A percentile compares a stretch with the other conserved stretches of the same genome.
Evolutionary conservation across 2,797 vertebrate species (phyloP).

Genomic region (Falco cherrug): DNA sequence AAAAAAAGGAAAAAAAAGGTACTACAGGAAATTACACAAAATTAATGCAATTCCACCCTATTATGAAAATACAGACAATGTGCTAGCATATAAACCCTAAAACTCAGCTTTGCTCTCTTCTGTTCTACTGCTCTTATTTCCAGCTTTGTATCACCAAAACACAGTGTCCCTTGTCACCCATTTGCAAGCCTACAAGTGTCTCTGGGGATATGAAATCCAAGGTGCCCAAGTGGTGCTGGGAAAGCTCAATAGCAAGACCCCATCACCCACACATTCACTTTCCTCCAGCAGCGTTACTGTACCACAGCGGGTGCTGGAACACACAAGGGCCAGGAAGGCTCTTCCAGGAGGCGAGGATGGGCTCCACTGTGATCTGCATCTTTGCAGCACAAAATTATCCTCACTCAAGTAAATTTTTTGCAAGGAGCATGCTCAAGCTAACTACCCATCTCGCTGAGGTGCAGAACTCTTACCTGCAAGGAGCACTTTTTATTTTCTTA

Average conservation of each 20-base stretch:
- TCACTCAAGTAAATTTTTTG: background rate
- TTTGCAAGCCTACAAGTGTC: background rate
- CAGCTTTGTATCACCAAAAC: background rate
- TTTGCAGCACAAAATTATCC: background rate
- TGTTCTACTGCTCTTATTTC: background rate
- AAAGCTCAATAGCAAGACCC: background rate
- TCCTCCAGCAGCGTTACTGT: background rate
- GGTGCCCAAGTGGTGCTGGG: background rate
- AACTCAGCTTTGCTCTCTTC: background rate
- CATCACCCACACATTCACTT: fast-evolving
- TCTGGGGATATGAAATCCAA: background rate
- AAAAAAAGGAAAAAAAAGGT: background rate
- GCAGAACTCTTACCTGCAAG: background rate
- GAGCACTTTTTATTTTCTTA: too few relatives aligned
- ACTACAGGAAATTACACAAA: background rate
- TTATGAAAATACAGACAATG: background rate
- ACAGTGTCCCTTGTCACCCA: background rate
- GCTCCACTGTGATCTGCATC: background rate
- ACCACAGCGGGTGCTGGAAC: fast-evolving
- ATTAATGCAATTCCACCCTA: background rate
- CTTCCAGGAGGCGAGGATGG: background rate
- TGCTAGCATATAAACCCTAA: background rate
- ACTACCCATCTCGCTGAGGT: fast-evolving
- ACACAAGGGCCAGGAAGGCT: background rate
- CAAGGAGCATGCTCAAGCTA: background rate